A percentile compares a stretch with the other conserved stretches of the same genome.
Evolutionary conservation across 1,140 invertebrate genomes (phyloP).

Genomic region (Drosophila persimilis): DNA sequence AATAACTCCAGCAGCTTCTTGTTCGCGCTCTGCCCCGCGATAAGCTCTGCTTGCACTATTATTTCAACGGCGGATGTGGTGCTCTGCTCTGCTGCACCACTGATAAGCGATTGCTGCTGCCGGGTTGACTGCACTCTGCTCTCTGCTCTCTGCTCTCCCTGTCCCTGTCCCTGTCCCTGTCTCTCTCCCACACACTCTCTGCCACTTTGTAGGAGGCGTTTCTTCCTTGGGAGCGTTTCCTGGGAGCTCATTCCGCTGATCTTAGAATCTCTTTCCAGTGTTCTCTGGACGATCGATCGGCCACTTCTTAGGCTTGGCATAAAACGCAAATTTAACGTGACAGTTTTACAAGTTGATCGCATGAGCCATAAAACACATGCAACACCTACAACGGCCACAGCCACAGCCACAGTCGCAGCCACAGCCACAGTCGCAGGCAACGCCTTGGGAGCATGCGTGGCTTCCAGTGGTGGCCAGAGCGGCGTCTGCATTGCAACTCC

Average conservation of each 20-base stretch:
- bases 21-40: conserved; percentile 28
- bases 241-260: conserved; percentile 1
- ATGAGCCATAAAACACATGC: conserved; percentile 80
- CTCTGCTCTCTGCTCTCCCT: conserved; percentile 17
- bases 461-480: conserved; percentile 58
- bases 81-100: conserved; percentile 20
- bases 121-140: conserved; percentile 69
- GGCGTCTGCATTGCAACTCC: conserved; percentile 17
- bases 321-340: conserved; percentile 81
- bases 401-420: conserved; percentile 23
- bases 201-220: no score
- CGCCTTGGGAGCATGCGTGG: conserved; percentile 60
- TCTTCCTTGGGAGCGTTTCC: no score
- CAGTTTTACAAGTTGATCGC: conserved; percentile 79
- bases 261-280: background rate
- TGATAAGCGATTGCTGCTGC: conserved; percentile 44
- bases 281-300: conserved; percentile 10
- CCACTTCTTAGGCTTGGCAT: conserved; percentile 54
- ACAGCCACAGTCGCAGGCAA: conserved; percentile 16
- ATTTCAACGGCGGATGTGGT: conserved; percentile 63
- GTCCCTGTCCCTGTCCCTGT: background rate
- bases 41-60: conserved; percentile 53
- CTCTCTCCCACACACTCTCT: background rate
- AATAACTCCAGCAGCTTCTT: conserved; percentile 11
- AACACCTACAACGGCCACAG: conserved; percentile 69